Conservation (phyloP, 2,113 vertebrate genomes). For the Garra rufa region DNA sequence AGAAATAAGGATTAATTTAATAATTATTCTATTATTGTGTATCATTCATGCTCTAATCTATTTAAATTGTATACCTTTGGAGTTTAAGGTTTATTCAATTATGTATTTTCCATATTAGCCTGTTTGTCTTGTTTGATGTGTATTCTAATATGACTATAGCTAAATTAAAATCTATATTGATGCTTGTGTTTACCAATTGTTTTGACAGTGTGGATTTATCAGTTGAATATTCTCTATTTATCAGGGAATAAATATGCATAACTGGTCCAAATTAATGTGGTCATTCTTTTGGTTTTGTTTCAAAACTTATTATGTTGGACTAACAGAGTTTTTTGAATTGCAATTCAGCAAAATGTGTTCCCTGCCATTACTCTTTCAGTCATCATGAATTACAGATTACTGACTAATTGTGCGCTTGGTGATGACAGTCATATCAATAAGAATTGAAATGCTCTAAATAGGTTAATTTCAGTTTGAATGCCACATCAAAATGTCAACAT, state of each 20-base stretch:
- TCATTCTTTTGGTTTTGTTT: too few species aligned
- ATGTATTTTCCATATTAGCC: background rate
- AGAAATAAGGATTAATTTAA: background rate
- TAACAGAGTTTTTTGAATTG: background rate
- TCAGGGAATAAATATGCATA: background rate
- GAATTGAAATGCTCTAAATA: background rate
- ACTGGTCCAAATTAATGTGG: background rate
- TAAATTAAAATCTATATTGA: background rate
- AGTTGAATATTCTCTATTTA: background rate
- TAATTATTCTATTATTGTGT: background rate
- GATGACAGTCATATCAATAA: background rate
- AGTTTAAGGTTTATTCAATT: background rate
- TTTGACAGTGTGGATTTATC: background rate
- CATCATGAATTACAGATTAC: background rate
- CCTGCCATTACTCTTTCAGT: background rate
- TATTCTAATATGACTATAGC: background rate
- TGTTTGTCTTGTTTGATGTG: background rate
- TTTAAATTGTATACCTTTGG: background rate
- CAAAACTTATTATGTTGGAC: too few species aligned
- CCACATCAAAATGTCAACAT: background rate
- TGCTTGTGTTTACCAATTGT: background rate
- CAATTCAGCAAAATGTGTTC: background rate
- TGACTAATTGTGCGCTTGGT: background rate
- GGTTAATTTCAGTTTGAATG: background rate
- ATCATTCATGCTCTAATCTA: background rate